phyloP scores from a whole-genome alignment of 2,797 vertebrate species.

The Argentina silus region DNA sequence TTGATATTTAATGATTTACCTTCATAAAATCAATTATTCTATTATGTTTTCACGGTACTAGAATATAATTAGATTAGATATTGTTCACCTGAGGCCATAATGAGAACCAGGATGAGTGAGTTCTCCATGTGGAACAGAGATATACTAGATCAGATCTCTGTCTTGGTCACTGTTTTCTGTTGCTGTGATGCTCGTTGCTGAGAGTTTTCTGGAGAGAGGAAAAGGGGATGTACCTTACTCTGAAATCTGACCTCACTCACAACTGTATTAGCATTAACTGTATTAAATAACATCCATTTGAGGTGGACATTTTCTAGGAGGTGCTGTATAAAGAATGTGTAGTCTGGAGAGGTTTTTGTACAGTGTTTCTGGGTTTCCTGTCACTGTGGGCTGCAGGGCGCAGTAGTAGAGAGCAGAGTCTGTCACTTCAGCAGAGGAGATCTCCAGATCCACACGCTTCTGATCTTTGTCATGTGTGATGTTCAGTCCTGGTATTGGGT shows the following conservation, averaged over 20 bases:
- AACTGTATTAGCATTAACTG: background rate
- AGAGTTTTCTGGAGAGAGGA: too few relatives aligned
- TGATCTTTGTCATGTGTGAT: background rate
- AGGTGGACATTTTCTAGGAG: too few relatives aligned
- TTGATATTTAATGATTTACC: too few relatives aligned
- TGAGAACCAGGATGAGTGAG: conserved; percentile 1
- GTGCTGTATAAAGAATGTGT: too few relatives aligned
- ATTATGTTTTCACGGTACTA: too few relatives aligned
- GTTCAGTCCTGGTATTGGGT: background rate
- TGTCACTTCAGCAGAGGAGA: conserved; percentile 30
- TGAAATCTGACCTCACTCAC: background rate
- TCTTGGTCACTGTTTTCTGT: too few relatives aligned
- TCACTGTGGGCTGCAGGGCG: conserved; percentile 30
- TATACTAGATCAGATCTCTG: too few relatives aligned
- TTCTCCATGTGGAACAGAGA: background rate
- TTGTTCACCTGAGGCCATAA: background rate
- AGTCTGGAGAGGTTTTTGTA: conserved; percentile 13
- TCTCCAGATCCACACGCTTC: conserved; percentile 20
- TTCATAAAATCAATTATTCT: too few relatives aligned
- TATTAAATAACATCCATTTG: too few relatives aligned
- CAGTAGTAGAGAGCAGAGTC: conserved; percentile 37
- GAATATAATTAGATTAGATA: too few relatives aligned
- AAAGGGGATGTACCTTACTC: too few relatives aligned
- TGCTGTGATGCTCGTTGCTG: too few relatives aligned
- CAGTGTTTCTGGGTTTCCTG: conserved; percentile 9